phyloP scores from a whole-genome alignment of 1,140 invertebrate genomes.

The Drosophila auraria region DNA sequence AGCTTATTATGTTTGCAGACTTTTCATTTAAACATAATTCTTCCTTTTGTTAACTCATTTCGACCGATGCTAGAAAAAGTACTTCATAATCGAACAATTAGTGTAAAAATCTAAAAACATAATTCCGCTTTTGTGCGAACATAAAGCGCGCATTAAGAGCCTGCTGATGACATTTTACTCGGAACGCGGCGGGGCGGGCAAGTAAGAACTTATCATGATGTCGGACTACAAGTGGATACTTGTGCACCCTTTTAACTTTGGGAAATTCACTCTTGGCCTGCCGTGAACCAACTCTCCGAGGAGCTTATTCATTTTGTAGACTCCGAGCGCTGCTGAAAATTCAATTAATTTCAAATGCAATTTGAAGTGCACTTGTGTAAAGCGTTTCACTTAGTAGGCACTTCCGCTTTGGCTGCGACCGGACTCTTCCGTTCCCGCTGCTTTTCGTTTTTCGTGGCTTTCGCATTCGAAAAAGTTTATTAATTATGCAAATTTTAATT shows the following conservation, averaged over 20 bases:
- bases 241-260: conserved; percentile 10
- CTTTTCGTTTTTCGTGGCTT: neutral
- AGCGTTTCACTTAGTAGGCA: conserved; percentile 67
- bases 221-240: conserved; percentile 14
- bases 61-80: neutral
- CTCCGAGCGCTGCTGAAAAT: conserved; percentile 48
- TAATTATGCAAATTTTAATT: conserved; percentile 78
- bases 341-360: conserved; percentile 80
- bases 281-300: conserved; percentile 2
- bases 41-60: neutral
- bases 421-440: conserved; percentile 11
- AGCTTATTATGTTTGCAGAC: neutral
- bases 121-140: conserved; percentile 5
- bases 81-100: neutral
- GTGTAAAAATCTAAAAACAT: neutral
- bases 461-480: conserved; percentile 57
- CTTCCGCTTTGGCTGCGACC: conserved; percentile 46
- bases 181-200: neutral
- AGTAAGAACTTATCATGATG: conserved; percentile 2
- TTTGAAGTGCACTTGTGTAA: conserved; percentile 73
- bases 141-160: neutral
- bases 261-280: neutral
- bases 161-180: conserved; percentile 1
- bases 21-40: neutral
- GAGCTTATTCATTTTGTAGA: conserved; percentile 21